Evolutionary conservation across 2,797 vertebrate genomes (phyloP).

Genomic region (Chloroceryle inda): DNA sequence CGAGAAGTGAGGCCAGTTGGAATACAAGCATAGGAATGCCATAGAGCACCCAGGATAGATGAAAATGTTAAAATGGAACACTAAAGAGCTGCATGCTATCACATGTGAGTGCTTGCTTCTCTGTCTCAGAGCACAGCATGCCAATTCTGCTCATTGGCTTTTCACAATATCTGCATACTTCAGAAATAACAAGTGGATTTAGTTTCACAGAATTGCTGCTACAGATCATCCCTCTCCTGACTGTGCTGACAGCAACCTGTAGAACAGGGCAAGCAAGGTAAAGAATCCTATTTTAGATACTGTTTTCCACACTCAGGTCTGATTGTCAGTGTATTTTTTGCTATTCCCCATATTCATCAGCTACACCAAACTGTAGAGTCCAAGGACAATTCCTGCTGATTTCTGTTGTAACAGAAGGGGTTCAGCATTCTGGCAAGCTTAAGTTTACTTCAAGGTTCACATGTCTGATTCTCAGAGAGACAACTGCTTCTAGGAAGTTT

Average conservation of each 20-base stretch:
- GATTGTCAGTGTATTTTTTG: neutral
- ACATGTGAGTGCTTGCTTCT: neutral
- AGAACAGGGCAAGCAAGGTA: neutral
- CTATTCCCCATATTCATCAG: neutral
- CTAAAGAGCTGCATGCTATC: neutral
- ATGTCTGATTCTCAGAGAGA: neutral
- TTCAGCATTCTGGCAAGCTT: neutral
- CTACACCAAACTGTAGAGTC: neutral
- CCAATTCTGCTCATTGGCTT: neutral
- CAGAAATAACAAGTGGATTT: neutral
- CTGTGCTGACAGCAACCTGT: neutral
- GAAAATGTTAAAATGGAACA: neutral
- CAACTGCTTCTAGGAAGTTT: neutral
- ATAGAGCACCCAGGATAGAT: neutral
- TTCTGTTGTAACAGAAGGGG: neutral
- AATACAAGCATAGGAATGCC: neutral
- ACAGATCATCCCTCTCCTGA: neutral
- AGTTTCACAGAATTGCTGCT: neutral
- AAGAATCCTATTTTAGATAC: neutral
- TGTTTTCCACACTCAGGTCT: fast-evolving
- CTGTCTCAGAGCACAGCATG: neutral
- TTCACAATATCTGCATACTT: neutral
- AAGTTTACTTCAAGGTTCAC: neutral
- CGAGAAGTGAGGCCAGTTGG: neutral
- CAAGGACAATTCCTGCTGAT: neutral